Base-by-base conservation (phyloP, 2,113 vertebrate species). In the Austrofundulus limnaeus region DNA sequence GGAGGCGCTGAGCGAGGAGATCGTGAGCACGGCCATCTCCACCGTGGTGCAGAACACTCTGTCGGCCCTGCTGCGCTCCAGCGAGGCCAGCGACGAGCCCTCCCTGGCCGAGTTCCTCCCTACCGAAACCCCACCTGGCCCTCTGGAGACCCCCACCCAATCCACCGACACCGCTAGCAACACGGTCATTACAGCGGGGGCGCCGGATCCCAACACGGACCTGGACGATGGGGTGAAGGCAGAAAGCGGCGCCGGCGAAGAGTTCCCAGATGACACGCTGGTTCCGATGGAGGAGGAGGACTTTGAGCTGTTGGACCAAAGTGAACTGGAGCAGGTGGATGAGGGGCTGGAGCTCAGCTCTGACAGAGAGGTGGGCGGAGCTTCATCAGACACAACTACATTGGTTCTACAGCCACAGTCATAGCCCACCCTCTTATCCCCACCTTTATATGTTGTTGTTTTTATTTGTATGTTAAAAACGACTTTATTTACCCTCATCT, bases 231-330 rank as follows among this genome's bases (percentile, higher is more conserved):
- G 57, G 2, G 57, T 34, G 0, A 41, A 72, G 2, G 23, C 46
- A 1, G 70, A 61, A 43, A 42, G 64, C 14, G 68, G 54, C 17
- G 37, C 61, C 2, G 67, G 66, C 0, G 85, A 88, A 50, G 88
- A 86, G 39, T 39, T 76, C 13, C 84, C 80, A 0, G 89, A 90
- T 17, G 67, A 85, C 62, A 83, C 87, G 0, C 80, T 88, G 1
- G 94, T 95, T 52, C 70, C 78, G 0, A 70, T 83, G 0, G 92
- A 93, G 55, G 94, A 96, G 12, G 94, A 95, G 87, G 97, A 98
- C 92, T 99, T 99, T 90, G 97, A 98, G 94, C 93, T 99, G 71
- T 93, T 99, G 92, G 97, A 99, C 94, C 96, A 98, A 94, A 95
- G 93, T 70, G 97, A 99, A 94, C 92, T 98, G 92, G 97, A 98